Conservation (phyloP, 2,888 invertebrate genomes). For the Sisyra terminalis region DNA sequence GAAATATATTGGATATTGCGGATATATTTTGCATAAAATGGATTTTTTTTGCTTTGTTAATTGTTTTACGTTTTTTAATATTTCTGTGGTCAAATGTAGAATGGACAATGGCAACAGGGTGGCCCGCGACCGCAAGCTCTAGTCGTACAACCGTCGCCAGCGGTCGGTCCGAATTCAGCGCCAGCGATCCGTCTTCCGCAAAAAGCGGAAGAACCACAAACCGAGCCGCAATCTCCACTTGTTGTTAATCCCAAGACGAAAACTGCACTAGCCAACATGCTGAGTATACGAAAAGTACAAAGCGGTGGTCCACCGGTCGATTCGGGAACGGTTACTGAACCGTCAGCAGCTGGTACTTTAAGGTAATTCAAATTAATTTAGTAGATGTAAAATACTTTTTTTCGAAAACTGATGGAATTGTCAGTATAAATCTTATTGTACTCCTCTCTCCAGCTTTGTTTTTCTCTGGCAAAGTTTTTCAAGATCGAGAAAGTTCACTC, state of each 20-base stretch:
- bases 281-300: conserved; percentile 60
- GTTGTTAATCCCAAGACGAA: conserved; percentile 81
- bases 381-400: neutral
- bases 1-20: too few relatives aligned
- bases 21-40: too few relatives aligned
- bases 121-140: conserved; percentile 4
- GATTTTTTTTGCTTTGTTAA: too few relatives aligned
- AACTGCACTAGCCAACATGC: conserved; percentile 88
- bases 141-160: conserved; percentile 7
- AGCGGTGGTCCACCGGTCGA: conserved; percentile 31
- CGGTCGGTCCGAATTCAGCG: neutral
- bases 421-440: too few relatives aligned
- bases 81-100: neutral
- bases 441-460: too few relatives aligned
- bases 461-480: too few relatives aligned
- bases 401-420: too few relatives aligned
- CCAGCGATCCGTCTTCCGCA: conserved; percentile 8
- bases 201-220: conserved; percentile 11
- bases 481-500: too few relatives aligned
- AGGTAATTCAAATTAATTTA: conserved; percentile 21
- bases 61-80: neutral
- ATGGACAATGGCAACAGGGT: conserved; percentile 8
- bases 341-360: conserved; percentile 51
- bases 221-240: conserved; percentile 30
- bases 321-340: conserved; percentile 34